Evolutionary conservation across 30 jellyfish, hydroid and myxozoan genomes (phyloP).

Genomic region (Nemopilema nomurai): DNA sequence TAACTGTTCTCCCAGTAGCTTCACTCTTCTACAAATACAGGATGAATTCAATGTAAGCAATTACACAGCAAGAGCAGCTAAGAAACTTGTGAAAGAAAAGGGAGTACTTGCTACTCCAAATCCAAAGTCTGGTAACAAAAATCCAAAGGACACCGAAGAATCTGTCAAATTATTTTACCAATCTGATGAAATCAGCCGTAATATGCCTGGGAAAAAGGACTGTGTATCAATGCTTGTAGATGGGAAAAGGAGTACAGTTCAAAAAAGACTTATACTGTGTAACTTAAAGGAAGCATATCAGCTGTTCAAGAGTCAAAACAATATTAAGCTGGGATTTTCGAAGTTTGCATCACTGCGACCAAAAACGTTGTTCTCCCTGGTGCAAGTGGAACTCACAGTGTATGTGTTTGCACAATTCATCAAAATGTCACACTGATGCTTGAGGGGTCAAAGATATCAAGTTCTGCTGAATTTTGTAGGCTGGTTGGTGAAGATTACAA

Average conservation of each 20-base stretch:
- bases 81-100: conserved; percentile 34
- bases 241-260: not conserved
- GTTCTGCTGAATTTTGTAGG: not conserved
- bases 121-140: conserved; percentile 36
- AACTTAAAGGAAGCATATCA: not conserved
- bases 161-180: conserved; percentile 1
- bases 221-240: conserved; percentile 24
- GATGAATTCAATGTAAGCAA: conserved; percentile 28
- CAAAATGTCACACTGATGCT: not conserved
- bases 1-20: conserved; percentile 22
- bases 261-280: conserved; percentile 3
- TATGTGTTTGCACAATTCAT: too few relatives aligned
- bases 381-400: conserved; percentile 39
- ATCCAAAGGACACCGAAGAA: not conserved
- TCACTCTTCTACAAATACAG: conserved; percentile 24
- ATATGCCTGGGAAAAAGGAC: conserved; percentile 34
- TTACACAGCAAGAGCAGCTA: conserved; percentile 38
- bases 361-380: conserved; percentile 12
- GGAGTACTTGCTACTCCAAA: conserved; percentile 45
- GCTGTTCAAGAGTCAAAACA: not conserved
- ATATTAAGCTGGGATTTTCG: conserved; percentile 12
- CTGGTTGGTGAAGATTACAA: conserved; percentile 3
- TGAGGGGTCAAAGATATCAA: not conserved
- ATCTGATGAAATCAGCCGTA: conserved; percentile 43
- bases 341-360: conserved; percentile 36